Percentiles rank a stretch among this genome's conserved stretches.
These are phyloP conservation scores for Ctenopoma multispine DNA, from an alignment of 2,797 vertebrate genomes.

Conservation along the genomic window DNA sequence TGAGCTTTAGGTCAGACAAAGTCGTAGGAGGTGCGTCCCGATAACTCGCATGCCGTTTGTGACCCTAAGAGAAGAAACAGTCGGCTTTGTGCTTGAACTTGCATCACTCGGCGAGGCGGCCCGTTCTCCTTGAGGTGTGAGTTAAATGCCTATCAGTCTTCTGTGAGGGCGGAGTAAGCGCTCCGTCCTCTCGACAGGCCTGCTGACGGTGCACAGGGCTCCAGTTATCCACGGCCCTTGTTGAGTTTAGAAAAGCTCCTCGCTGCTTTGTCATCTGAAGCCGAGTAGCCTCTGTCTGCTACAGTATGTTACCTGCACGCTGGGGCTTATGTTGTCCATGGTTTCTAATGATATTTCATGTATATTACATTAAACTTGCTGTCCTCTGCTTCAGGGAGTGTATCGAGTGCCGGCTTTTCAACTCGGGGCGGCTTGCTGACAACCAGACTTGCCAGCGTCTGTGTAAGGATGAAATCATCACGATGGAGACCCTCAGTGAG, in stretches of 20 bases:
- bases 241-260: too few species aligned
- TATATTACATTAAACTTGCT: neutral
- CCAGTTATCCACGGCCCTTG: too few species aligned
- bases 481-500: conserved; percentile 91
- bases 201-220: conserved; percentile 24
- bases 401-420: conserved; percentile 93
- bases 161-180: conserved; percentile 5
- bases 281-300: too few species aligned
- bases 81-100: conserved; percentile 7
- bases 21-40: conserved; percentile 14
- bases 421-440: conserved; percentile 89
- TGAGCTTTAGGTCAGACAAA: conserved; percentile 11
- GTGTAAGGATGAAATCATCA: conserved; percentile 89
- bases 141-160: conserved; percentile 1
- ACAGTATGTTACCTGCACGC: too few species aligned
- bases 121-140: conserved; percentile 8
- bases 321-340: too few species aligned
- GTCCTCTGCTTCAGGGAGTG: conserved; percentile 87
- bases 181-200: conserved; percentile 11
- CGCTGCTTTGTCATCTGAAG: too few species aligned
- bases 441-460: conserved; percentile 94
- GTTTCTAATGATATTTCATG: too few species aligned
- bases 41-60: conserved; percentile 42
- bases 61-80: conserved; percentile 32
- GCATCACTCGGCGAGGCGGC: conserved; percentile 3